Base-by-base conservation (phyloP, 2,888 invertebrate genomes). In the Mycogona germanica region DNA sequence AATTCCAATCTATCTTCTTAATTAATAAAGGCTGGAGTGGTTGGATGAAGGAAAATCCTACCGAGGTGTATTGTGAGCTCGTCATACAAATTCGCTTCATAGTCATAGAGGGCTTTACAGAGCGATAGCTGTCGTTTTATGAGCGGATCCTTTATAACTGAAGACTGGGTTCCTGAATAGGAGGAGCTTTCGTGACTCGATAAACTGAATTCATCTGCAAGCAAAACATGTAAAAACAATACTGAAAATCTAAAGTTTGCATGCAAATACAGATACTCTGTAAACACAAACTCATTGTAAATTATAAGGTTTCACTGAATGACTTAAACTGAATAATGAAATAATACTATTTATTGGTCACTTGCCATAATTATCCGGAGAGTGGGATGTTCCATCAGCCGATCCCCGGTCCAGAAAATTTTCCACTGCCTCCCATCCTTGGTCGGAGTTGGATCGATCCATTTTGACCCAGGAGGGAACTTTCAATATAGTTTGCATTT, bases 31-130 rank as follows among this genome's bases (percentile, higher is more conserved):
- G n/a, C 12, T 35, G 35, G n/a, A 35, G n/a, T 17, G n/a, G n/a
- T 12, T 42, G 42, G 42, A 12, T 42, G 12, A 14, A 14, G 12
- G 5, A 40, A 28, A 6, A 38, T 59, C 64, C 59, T 68, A 80
- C 81, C 85, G 68, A 80, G 78, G 61, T 74, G 73, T 58, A 86
- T 72, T 55, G 79, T 82, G 41, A 93, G 77, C 69, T 93, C 92
- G 71, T 92, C 92, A 63, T 84, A 81, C 56, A 89, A 76, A 65
- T 85, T 84, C 48, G 91, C 87, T 60, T 84, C 79, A 69, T 92
- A 93, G 48, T 84, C 81, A 71, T 91, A 93, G 25, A 92, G 73
- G 2, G 87, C 93, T 63, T 81, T 80, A 68, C 91, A 92, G 50
- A 45, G 29, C 14, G 53, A 53, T 25, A 58, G 38, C 25, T 51